Percentiles rank a stretch among this genome's conserved stretches.
Conservation (phyloP, 2,113 vertebrate genomes). For the Zeus faber region DNA sequence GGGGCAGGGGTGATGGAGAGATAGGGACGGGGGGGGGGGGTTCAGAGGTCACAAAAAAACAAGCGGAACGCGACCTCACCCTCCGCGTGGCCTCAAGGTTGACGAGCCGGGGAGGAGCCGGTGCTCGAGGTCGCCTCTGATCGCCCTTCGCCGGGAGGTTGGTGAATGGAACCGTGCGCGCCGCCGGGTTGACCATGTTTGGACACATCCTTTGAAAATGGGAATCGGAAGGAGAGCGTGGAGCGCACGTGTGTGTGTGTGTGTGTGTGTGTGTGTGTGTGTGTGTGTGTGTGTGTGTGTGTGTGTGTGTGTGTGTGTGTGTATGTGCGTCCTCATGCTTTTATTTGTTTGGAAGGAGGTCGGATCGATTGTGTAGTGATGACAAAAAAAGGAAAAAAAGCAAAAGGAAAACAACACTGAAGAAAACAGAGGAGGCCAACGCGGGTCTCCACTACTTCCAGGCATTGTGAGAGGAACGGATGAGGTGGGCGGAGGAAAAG, state of each 20-base stretch:
- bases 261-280: conserved; percentile 33
- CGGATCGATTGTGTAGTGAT: conserved; percentile 58
- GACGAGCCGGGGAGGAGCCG: too few relatives aligned
- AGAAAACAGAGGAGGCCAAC: conserved; percentile 71
- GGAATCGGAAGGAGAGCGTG: conserved; percentile 49
- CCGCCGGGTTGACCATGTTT: conserved; percentile 29
- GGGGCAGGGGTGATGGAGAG: too few relatives aligned
- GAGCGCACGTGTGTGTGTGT: conserved; percentile 36
- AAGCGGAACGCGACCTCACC: conserved; percentile 65
- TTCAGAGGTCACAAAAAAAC: conserved; percentile 54
- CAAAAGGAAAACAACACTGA: conserved; percentile 53
- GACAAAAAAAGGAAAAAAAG: conserved; percentile 25
- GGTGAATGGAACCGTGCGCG: too few relatives aligned
- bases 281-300: conserved; percentile 24
- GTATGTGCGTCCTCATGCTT: too few relatives aligned
- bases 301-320: conserved; percentile 28
- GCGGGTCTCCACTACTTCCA: conserved; percentile 75
- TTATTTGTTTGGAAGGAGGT: conserved; percentile 64
- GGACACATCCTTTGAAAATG: conserved; percentile 35
- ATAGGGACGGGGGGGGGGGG: conserved; percentile 17
- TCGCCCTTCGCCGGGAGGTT: too few relatives aligned
- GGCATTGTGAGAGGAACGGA: conserved; percentile 79
- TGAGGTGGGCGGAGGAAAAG: conserved; percentile 65
- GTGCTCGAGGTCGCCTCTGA: too few relatives aligned
- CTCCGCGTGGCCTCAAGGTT: conserved; percentile 15